Conservation (phyloP, 2,888 invertebrate genomes). For the Myopa testacea region DNA sequence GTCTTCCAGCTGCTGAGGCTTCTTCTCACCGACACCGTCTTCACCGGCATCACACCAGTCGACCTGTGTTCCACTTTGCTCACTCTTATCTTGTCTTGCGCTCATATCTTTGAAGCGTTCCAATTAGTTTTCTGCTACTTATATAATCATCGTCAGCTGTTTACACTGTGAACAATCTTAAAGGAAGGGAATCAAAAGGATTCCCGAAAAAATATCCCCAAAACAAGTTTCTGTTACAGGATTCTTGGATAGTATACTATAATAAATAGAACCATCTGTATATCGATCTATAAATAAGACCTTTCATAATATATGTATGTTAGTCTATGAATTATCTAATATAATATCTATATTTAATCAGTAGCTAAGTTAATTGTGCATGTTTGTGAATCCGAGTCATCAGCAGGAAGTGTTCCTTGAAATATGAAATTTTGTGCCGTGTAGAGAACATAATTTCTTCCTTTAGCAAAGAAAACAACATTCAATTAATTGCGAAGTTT, state of each 20-base stretch:
- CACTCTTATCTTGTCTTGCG: background rate
- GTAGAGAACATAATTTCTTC: constrained; percentile 1
- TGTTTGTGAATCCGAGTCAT: too few species aligned
- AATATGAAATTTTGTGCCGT: background rate
- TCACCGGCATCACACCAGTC: background rate
- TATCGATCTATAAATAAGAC: too few species aligned
- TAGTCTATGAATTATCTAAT: too few species aligned
- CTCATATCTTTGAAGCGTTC: background rate
- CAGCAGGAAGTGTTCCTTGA: too few species aligned
- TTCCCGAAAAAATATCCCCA: too few species aligned
- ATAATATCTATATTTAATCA: too few species aligned
- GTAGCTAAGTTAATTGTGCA: too few species aligned
- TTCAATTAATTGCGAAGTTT: constrained; percentile 39
- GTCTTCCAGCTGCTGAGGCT: background rate
- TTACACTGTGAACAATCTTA: background rate
- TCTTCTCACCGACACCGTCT: background rate
- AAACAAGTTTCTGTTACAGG: too few species aligned
- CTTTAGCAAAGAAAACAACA: constrained; percentile 21
- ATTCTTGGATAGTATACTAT: too few species aligned
- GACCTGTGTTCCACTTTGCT: background rate
- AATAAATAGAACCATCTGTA: too few species aligned
- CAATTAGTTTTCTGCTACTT: constrained; percentile 12
- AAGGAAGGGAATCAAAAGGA: background rate
- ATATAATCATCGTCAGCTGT: background rate
- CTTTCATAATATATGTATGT: too few species aligned